Conservation (phyloP, 1,140 invertebrate species). For the Hesperophylax magnus region DNA sequence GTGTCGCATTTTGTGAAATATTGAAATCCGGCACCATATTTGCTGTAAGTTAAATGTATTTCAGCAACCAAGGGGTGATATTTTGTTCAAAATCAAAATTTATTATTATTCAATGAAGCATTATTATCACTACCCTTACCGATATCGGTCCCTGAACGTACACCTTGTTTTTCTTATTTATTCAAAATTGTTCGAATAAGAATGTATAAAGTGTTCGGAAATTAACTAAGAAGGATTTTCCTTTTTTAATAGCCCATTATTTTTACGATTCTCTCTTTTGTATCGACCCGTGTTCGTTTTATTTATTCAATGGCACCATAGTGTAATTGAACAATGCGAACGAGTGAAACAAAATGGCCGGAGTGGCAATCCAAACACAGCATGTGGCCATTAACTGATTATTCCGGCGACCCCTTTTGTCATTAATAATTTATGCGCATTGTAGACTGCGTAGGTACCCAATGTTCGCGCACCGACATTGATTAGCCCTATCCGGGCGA, state of each 20-base stretch:
- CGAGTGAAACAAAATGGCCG: constrained; percentile 33
- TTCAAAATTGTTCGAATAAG: too few species aligned
- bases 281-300: not conserved
- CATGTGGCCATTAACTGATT: constrained; percentile 57
- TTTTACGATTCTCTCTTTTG: not conserved
- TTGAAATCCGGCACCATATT: too few species aligned
- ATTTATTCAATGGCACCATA: constrained; percentile 12
- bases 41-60: too few species aligned
- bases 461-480: constrained; percentile 43
- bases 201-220: not conserved
- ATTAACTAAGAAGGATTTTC: not conserved
- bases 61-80: too few species aligned
- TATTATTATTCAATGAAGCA: too few species aligned
- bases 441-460: constrained; percentile 15
- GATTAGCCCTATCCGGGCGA: constrained; percentile 48
- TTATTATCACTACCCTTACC: too few species aligned
- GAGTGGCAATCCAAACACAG: constrained; percentile 50
- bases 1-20: too few species aligned
- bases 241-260: not conserved
- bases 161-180: too few species aligned
- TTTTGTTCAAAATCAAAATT: too few species aligned
- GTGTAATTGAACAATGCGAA: constrained; percentile 35
- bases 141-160: too few species aligned
- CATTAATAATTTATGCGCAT: constrained; percentile 55
- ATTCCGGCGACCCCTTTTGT: constrained; percentile 47